Conservation (phyloP, 1,140 invertebrate genomes). For the Alviniconcha marisindica region DNA sequence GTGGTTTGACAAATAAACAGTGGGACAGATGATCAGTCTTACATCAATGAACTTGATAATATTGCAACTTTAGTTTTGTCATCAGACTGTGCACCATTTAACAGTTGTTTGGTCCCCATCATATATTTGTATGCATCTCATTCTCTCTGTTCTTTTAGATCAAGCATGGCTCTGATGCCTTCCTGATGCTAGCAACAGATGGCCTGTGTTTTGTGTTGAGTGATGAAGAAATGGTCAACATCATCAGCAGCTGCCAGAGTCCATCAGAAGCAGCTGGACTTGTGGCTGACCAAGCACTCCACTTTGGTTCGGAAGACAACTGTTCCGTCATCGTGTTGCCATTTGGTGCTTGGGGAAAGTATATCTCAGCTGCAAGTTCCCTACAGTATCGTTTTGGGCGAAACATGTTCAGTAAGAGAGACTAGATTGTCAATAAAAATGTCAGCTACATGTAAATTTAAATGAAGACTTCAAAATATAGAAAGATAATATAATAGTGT, state of each 20-base stretch:
- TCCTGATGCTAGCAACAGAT: conserved; percentile 79
- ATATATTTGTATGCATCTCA: too few species aligned
- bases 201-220: conserved; percentile 79
- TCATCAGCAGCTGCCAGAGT: conserved; percentile 75
- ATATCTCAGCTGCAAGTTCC: conserved; percentile 55
- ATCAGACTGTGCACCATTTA: too few species aligned
- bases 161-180: conserved; percentile 79
- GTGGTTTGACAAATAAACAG: too few species aligned
- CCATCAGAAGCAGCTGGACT: conserved; percentile 78
- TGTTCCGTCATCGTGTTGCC: conserved; percentile 78
- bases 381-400: conserved; percentile 69
- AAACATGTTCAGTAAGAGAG: conserved; percentile 57
- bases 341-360: conserved; percentile 80
- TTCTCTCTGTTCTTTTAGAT: conserved; percentile 71
- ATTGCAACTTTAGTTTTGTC: too few species aligned
- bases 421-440: conserved; percentile 13
- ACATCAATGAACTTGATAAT: too few species aligned
- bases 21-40: too few species aligned
- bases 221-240: conserved; percentile 79
- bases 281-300: conserved; percentile 78
- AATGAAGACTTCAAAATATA: neutral
- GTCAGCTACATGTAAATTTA: too few species aligned
- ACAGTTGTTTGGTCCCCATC: too few species aligned
- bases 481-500: neutral
- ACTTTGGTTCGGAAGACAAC: conserved; percentile 80